Base-by-base conservation (phyloP, 2,797 vertebrate species). In the Pipistrellus kuhlii region DNA sequence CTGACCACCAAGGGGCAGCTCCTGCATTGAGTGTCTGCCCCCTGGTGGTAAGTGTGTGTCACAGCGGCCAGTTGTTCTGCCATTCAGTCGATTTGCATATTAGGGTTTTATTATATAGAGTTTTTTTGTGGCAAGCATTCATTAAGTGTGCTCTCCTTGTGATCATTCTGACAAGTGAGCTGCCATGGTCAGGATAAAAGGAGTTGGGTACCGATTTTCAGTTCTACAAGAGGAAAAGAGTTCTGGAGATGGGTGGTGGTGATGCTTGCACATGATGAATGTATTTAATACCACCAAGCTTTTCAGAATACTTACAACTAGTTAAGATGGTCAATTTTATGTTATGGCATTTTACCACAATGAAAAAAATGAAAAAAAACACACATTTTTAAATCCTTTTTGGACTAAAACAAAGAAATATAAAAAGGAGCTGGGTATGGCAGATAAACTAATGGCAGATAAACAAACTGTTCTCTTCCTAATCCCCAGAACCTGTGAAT, bases 71-170 rank as follows among this genome's bases (percentile, higher is more conserved):
- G 5, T 62, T 5, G 27, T 62, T 30, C 59, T 14, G 13, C 59
- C 5, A 1, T 62, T 30, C 59, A 14, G 25, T 62, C 0, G 1
- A 62, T 62, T 62, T 62, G 59, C 59, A 14, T 62, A 62, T 62
- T 30, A 62, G 59, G 27, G 27, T 30, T 30, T 62, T 62, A 62
- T 30, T 62, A 62, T 30, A 62, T 62, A 62, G 59, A 12, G 25
- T 13, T 62, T 27, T 85, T 90, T 66, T 23, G 44, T 75, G 80
- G 72, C 66, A 90, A 89, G 48, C 32, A 4, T 20, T 89, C 66
- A 90, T 76, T 66, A 94, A 91, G 48, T 89, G 46, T 46, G 48
- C 27, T 91, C 66, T 90, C 25, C 2, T 87, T 81, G n/a, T 62
- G 71, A 48, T 72, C 82, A 85, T 85, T 87, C 78, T 92, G 72